Conservation (phyloP, 2,888 invertebrate species). For the Calameuta pallipes region DNA sequence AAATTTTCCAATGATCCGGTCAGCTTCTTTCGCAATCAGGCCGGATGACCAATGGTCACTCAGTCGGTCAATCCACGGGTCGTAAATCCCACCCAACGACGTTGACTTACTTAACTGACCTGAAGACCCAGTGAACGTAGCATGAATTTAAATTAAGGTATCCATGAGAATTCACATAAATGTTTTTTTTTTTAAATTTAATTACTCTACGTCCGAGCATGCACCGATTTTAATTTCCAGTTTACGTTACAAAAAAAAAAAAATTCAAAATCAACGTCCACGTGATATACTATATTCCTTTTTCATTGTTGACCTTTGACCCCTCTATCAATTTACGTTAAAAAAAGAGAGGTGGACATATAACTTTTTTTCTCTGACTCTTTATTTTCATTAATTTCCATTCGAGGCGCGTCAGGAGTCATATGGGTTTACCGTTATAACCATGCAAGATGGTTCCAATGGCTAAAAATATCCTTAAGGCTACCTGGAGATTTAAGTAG, state of each 20-base stretch:
- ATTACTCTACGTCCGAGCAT: background rate
- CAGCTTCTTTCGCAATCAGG: background rate
- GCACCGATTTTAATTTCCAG: background rate
- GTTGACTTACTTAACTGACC: conserved; percentile 63
- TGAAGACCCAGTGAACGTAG: conserved; percentile 60
- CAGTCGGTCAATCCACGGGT: background rate
- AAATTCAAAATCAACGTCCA: background rate
- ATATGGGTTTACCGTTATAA: background rate
- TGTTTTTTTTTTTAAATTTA: background rate
- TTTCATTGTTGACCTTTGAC: background rate
- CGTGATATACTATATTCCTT: background rate
- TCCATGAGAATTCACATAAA: background rate
- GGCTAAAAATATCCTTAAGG: background rate
- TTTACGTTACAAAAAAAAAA: background rate
- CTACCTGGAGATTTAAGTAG: background rate
- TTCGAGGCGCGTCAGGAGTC: background rate
- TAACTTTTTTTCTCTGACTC: background rate
- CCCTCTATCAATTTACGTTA: background rate
- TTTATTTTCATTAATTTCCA: background rate
- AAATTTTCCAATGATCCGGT: background rate
- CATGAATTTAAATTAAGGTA: conserved; percentile 49
- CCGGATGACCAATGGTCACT: background rate
- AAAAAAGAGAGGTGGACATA: background rate
- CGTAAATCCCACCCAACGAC: background rate
- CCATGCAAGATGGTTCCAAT: background rate